Evolutionary conservation across 1,140 invertebrate species (phyloP), one percentile per base, ranked within the genome.

Genomic region (Drosophila simulans): DNA sequence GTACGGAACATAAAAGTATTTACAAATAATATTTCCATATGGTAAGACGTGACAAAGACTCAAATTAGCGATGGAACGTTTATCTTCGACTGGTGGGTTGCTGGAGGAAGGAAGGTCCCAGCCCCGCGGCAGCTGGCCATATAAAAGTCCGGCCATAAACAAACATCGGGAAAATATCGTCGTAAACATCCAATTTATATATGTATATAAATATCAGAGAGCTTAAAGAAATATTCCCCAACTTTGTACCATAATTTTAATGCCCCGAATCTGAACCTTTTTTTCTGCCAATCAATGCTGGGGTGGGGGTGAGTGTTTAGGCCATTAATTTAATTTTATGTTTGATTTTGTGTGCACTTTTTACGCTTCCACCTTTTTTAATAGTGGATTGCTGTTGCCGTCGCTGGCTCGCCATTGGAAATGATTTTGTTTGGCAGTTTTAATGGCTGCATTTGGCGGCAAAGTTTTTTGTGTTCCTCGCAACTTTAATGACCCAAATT

Each of bases 11-110:
- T 91, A 91, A 91, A 91, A 91, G 88, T 91, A 91, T 91, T 91
- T 91, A 91, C 88, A 91, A 91, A 91, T 91, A 91, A 91, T 91
- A 91, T 91, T 91, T 91, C 88, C 88, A 91, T 91, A 91, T 91
- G 88, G 79, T 88, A 91, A 91, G 83, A 91, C 88, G 88, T 91
- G 88, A 91, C 88, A 91, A 91, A 91, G 84, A 91, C 90, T 91
- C 83, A 91, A 91, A 91, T 90, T 90, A 89, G 85, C 85, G 85
- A 70, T 81, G 80, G 72, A 68, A 76, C 85, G 77, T 90, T 90
- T 89, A 89, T 89, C 83, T 77, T 75, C 65, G 20, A 49, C 65
- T 84, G 71, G 60, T 60, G 43, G 70, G 46, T 10, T 3, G 45
- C 13, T 1, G 22, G 58, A 31, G 22, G 58, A 31, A 20, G 1